Percentiles rank a stretch among this genome's conserved stretches.
These are phyloP conservation scores for Sylvicapra grimmia DNA, from an alignment of 2,113 vertebrate species.

Conservation along the genomic window DNA sequence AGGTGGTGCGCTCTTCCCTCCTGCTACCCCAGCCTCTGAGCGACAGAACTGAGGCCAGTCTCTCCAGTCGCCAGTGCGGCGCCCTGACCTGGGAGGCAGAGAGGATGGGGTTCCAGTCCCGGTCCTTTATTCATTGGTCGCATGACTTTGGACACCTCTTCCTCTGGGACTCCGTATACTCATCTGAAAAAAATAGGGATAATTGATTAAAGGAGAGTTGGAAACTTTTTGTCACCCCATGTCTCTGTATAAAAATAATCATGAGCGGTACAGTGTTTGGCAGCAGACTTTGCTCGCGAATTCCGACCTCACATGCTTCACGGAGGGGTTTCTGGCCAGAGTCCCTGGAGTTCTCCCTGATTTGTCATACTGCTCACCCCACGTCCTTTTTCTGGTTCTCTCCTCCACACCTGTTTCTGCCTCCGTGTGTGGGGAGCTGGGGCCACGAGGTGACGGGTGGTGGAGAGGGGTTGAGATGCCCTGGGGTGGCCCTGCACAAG, in stretches of 20 bases:
- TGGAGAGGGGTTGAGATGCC: neutral
- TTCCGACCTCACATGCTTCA: slow-evolving; percentile 14
- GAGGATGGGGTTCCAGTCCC: neutral
- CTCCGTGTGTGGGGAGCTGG: neutral
- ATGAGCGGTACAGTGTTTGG: neutral
- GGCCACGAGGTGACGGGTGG: neutral
- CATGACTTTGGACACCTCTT: neutral
- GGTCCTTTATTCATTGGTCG: neutral
- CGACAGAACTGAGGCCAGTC: neutral
- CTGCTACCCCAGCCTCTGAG: neutral
- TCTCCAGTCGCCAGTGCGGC: neutral
- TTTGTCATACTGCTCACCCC: neutral
- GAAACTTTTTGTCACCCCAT: neutral
- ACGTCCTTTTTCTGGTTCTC: neutral
- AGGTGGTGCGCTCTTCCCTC: neutral
- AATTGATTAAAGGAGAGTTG: neutral
- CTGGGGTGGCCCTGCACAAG: neutral
- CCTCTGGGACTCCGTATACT: slow-evolving; percentile 17
- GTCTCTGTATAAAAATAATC: neutral
- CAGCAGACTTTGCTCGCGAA: neutral
- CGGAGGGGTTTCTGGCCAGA: neutral
- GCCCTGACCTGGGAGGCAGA: too few relatives aligned
- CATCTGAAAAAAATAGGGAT: neutral
- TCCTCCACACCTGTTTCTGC: neutral
- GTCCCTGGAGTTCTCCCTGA: neutral